Evolutionary conservation across 2,797 vertebrate genomes (phyloP).

Genomic region (Molothrus aeneus): DNA sequence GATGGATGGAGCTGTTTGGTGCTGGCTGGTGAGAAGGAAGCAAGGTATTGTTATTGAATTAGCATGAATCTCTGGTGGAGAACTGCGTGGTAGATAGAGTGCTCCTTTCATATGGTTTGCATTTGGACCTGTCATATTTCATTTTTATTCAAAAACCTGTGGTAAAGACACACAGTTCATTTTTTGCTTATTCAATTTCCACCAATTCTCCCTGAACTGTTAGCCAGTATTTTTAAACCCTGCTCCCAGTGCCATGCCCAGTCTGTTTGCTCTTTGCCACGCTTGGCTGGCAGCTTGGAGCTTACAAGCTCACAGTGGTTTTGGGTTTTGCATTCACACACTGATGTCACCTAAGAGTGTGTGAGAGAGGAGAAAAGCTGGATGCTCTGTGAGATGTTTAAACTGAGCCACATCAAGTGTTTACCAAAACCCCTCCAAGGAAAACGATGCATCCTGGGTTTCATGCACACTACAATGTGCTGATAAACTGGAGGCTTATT

Average conservation of each 20-base stretch:
- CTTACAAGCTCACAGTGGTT: background rate
- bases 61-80: conserved; percentile 66
- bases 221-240: background rate
- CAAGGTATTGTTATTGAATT: conserved; percentile 72
- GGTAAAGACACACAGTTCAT: conserved; percentile 33
- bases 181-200: conserved; percentile 49
- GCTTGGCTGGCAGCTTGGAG: background rate
- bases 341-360: background rate
- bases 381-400: background rate
- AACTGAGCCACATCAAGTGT: background rate
- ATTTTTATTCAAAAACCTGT: conserved; percentile 66
- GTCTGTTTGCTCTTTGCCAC: background rate
- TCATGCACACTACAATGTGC: background rate
- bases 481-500: background rate
- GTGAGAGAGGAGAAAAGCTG: background rate
- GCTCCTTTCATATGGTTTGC: conserved; percentile 62
- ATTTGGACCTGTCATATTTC: conserved; percentile 65
- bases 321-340: background rate
- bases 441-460: background rate
- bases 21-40: conserved; percentile 70
- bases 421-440: background rate
- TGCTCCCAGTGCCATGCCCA: background rate
- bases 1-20: conserved; percentile 70
- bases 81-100: conserved; percentile 54
- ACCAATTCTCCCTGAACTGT: background rate